Conservation (phyloP, 2,888 invertebrate species). For the Matsumyia berberina region DNA sequence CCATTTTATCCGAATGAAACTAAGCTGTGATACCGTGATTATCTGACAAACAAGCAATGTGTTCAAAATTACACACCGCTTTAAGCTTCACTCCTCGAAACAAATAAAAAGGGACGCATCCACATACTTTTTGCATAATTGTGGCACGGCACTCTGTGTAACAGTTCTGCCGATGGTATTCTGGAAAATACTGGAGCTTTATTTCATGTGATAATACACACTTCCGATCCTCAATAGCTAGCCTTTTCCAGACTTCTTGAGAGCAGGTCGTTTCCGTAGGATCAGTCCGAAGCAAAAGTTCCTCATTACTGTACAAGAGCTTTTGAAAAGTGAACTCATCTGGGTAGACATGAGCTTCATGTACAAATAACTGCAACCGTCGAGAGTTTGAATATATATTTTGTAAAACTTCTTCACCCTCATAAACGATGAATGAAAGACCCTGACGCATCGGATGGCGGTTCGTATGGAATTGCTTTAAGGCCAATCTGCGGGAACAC, state of each 20-base stretch:
- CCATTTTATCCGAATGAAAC: background rate
- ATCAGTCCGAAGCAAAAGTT: slow-evolving; percentile 79
- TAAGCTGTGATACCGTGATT: slow-evolving; percentile 82
- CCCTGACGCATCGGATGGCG: slow-evolving; percentile 39
- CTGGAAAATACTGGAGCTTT: slow-evolving; percentile 78
- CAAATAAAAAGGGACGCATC: slow-evolving; percentile 82
- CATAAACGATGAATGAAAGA: slow-evolving; percentile 33
- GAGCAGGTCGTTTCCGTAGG: slow-evolving; percentile 81
- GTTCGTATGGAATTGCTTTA: slow-evolving; percentile 6
- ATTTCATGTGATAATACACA: slow-evolving; percentile 85
- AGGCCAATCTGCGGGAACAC: background rate
- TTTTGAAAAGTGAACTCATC: slow-evolving; percentile 80
- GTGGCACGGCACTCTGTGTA: slow-evolving; percentile 84
- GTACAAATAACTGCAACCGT: slow-evolving; percentile 81
- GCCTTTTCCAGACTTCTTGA: slow-evolving; percentile 78
- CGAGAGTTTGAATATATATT: slow-evolving; percentile 77
- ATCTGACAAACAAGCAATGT: slow-evolving; percentile 84
- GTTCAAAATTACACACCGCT: slow-evolving; percentile 84
- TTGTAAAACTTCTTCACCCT: slow-evolving; percentile 1
- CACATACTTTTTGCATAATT: slow-evolving; percentile 80
- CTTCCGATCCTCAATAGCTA: slow-evolving; percentile 84
- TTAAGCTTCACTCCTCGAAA: slow-evolving; percentile 27
- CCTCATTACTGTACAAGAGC: slow-evolving; percentile 79
- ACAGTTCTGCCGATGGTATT: slow-evolving; percentile 85
- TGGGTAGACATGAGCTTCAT: slow-evolving; percentile 81